These are phyloP conservation scores for Bursaphelenchus okinawaensis DNA, from an alignment of 2,888 invertebrate genomes.

Conservation along the genomic window DNA sequence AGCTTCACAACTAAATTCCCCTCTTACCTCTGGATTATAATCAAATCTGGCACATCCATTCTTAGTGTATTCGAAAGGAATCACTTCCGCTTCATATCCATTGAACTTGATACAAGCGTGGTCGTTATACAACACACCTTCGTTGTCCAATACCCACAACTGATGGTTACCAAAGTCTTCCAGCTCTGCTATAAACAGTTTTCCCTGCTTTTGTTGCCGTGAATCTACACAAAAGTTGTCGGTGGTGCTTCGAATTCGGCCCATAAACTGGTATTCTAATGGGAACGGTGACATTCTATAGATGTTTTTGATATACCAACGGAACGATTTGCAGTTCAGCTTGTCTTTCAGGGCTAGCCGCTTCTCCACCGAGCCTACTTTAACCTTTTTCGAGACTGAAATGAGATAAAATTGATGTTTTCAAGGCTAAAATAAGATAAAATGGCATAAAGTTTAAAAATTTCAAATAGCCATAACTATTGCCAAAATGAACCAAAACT, in stretches of 20 bases:
- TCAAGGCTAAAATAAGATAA: too few species aligned
- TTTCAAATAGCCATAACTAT: too few species aligned
- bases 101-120: not conserved
- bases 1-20: too few species aligned
- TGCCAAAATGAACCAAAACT: too few species aligned
- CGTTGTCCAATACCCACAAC: not conserved
- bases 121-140: not conserved
- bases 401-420: too few species aligned
- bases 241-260: not conserved
- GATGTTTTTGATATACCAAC: slow-evolving; percentile 89
- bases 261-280: not conserved
- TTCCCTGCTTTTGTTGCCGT: not conserved
- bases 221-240: not conserved
- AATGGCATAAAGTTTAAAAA: too few species aligned
- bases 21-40: not conserved
- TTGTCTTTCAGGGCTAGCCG: slow-evolving; percentile 60
- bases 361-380: slow-evolving; percentile 70
- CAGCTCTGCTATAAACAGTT: not conserved
- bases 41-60: not conserved
- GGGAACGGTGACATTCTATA: slow-evolving; percentile 65
- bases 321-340: slow-evolving; percentile 86
- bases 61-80: not conserved
- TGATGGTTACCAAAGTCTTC: not conserved
- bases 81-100: not conserved
- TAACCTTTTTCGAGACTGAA: slow-evolving; percentile 82